Evolutionary conservation across 2,888 invertebrate genomes (phyloP).

Genomic region (Phlogophora meticulosa): DNA sequence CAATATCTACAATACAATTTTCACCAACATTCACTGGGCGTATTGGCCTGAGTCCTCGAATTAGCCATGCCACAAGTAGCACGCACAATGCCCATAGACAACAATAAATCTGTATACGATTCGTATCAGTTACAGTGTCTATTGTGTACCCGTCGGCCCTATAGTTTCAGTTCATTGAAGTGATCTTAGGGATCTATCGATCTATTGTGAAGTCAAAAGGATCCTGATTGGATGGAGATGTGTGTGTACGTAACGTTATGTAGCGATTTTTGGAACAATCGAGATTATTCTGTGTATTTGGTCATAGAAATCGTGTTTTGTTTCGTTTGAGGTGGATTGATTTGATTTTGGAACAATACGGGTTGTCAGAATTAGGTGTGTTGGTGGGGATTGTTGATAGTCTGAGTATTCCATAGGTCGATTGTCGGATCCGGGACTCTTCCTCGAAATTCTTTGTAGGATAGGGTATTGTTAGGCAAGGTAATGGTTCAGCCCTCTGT

Average conservation of each 20-base stretch:
- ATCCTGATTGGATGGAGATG: conserved; percentile 31
- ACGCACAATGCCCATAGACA: conserved; percentile 55
- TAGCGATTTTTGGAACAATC: conserved; percentile 25
- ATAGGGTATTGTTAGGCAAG: too few species aligned
- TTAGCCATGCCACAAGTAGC: conserved; percentile 62
- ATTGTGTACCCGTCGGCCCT: conserved; percentile 53
- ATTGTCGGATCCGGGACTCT: too few species aligned
- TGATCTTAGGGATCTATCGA: conserved; percentile 60
- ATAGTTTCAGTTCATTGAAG: conserved; percentile 66
- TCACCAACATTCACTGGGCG: conserved; percentile 15
- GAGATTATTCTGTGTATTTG: conserved; percentile 3
- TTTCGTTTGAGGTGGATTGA: conserved; percentile 6
- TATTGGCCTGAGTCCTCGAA: conserved; percentile 41
- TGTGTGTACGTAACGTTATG: neutral
- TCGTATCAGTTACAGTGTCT: conserved; percentile 63
- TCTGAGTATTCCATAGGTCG: neutral
- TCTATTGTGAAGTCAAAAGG: conserved; percentile 54
- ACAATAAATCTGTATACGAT: conserved; percentile 67
- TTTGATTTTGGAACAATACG: conserved; percentile 17
- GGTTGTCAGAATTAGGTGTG: conserved; percentile 5
- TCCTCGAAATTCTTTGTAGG: neutral
- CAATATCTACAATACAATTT: conserved; percentile 12
- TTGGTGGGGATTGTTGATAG: neutral
- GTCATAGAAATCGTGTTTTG: conserved; percentile 21
- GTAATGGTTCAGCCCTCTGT: too few species aligned